Evolutionary conservation across 2,113 vertebrate species (phyloP), one percentile per base, ranked within the genome.

Genomic region (Rhinopomastus cyanomelas): DNA sequence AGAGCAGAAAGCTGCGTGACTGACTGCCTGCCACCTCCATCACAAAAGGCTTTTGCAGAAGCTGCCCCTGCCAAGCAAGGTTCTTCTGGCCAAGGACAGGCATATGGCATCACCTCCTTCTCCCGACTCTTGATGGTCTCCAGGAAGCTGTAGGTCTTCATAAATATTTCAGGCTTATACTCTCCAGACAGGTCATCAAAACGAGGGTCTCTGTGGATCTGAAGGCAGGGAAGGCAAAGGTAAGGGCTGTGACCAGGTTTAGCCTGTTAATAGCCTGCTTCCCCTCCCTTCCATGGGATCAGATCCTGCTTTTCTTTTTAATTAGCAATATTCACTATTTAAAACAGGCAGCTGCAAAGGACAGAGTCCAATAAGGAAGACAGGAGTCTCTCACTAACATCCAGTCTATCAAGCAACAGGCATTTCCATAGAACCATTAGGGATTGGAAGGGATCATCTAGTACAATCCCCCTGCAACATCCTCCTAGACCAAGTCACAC

Each of bases 131-230:
- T 97, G 92, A 99, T 97, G 77, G 96, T 96, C 3, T 97, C 88
- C 34, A 99, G 96, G 95, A 99, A 99, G 42, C 96, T 96, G 42
- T 99, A 99, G 0, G 98, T 99, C 94, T 98, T 98, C 88, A 98
- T 97, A 90, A 99, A 99, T 14, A 99, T 97, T 67, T 98, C 98
- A 5, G 98, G 97, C 57, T 98, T 99, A 93, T 98, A 99, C 53
- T 98, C 98, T 64, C 99, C 99, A 2, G 99, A 99, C n/a, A 99
- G 96, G 94, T 99, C 98, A 61, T 99, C 99, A 77, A 99, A 99
- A 11, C 99, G 98, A 56, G 99, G 99, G 77, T 99, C 99, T 77
- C 99, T 97, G 30, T 72, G 86, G 29, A 98, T 91, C 98, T 98
- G 92, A 44, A 32, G 44, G 69, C 73, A 85, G 56, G 49, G 25